phyloP scores from a whole-genome alignment of 2,888 invertebrate genomes.

The Anodontia alba region DNA sequence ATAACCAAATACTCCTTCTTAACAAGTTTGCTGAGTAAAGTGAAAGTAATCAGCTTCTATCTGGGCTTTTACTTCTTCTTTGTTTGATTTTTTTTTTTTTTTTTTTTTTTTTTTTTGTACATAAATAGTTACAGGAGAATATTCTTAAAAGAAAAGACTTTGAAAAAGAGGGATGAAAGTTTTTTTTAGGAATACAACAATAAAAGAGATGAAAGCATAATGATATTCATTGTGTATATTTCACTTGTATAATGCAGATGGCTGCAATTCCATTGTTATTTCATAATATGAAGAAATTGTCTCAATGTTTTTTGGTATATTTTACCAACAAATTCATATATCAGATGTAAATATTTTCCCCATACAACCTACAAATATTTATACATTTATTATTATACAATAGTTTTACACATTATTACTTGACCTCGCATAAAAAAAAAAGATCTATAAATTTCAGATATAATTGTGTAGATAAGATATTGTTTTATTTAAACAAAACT shows the following conservation, averaged over 20 bases:
- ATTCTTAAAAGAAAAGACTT: too few species aligned
- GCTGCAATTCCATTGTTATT: conserved; percentile 10
- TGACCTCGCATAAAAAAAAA: neutral
- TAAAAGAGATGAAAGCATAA: neutral
- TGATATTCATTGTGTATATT: neutral
- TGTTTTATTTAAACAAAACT: too few species aligned
- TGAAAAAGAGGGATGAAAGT: too few species aligned
- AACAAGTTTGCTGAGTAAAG: too few species aligned
- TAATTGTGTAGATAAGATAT: too few species aligned
- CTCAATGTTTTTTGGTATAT: conserved; percentile 6
- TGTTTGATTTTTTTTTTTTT: too few species aligned
- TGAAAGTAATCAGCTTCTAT: too few species aligned
- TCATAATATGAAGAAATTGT: neutral
- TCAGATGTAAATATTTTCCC: conserved; percentile 17
- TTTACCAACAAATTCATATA: conserved; percentile 2
- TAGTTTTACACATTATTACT: neutral
- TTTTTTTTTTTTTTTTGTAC: too few species aligned
- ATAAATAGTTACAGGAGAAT: too few species aligned
- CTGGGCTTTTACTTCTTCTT: too few species aligned
- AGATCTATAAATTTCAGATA: neutral
- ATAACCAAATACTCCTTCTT: too few species aligned
- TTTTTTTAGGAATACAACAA: too few species aligned
- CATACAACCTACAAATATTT: conserved; percentile 15
- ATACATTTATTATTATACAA: neutral
- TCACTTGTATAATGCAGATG: neutral